These are phyloP conservation scores for Urocyon cinereoargenteus DNA, from an alignment of 2,797 vertebrate genomes.

Conservation along the genomic window DNA sequence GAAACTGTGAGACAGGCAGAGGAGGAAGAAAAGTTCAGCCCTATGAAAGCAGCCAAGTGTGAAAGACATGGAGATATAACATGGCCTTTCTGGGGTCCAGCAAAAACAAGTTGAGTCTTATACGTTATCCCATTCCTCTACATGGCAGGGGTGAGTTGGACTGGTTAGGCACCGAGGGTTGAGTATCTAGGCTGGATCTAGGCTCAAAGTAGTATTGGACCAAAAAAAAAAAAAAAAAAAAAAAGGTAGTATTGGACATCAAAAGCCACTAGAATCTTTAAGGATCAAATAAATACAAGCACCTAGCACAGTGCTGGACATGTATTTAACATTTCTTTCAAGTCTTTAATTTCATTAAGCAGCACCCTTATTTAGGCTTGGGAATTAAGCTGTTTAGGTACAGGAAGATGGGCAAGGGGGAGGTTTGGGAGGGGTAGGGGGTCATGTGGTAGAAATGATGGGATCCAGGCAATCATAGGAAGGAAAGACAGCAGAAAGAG, in stretches of 20 bases:
- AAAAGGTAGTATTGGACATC: background rate
- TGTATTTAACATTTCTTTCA: background rate
- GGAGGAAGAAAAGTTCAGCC: slow-evolving; percentile 19
- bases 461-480: background rate
- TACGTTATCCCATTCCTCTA: background rate
- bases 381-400: background rate
- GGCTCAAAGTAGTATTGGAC: background rate
- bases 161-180: background rate
- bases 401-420: background rate
- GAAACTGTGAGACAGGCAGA: background rate
- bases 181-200: background rate
- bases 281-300: background rate
- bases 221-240: background rate
- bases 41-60: background rate
- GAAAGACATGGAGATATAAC: background rate
- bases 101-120: background rate
- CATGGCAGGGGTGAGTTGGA: background rate
- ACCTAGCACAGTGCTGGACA: background rate
- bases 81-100: background rate
- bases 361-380: background rate
- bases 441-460: background rate
- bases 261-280: background rate
- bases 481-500: background rate
- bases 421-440: too few species aligned
- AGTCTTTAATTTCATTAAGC: background rate